phyloP scores from a whole-genome alignment of 1,140 invertebrate genomes.

The Aphelenchoides fujianensis region DNA sequence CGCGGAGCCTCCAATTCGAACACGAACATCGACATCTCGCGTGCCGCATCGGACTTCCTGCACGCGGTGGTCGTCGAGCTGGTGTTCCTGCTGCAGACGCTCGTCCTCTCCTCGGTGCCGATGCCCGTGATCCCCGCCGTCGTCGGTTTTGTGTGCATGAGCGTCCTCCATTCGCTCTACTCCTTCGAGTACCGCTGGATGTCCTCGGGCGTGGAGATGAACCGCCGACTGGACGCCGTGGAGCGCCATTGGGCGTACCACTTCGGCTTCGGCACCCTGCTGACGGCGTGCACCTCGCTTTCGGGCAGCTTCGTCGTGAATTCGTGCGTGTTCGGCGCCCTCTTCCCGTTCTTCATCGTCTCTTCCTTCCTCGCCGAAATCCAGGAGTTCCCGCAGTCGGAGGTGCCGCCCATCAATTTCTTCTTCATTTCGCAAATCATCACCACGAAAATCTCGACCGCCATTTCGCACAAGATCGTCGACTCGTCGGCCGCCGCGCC shows the following conservation, averaged over 20 bases:
- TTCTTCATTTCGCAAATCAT: slow-evolving; percentile 44
- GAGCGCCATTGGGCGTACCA: slow-evolving; percentile 52
- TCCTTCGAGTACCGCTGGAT: slow-evolving; percentile 59
- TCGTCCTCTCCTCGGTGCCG: slow-evolving; percentile 39
- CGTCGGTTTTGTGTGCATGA: slow-evolving; percentile 50
- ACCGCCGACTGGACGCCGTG: slow-evolving; percentile 24
- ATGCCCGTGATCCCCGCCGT: slow-evolving; percentile 36
- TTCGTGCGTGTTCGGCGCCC: slow-evolving; percentile 53
- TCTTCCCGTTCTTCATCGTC: slow-evolving; percentile 57
- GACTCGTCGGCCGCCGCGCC: not conserved
- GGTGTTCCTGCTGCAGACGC: slow-evolving; percentile 51
- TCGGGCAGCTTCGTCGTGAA: slow-evolving; percentile 43
- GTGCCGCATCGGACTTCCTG: slow-evolving; percentile 48
- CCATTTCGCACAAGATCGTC: slow-evolving; percentile 21
- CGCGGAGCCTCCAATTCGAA: slow-evolving; percentile 13
- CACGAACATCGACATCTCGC: slow-evolving; percentile 36
- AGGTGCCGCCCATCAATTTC: slow-evolving; percentile 40
- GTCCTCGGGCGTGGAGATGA: slow-evolving; percentile 35
- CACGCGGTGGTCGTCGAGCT: slow-evolving; percentile 49
- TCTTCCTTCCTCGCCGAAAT: slow-evolving; percentile 34
- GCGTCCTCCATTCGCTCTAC: slow-evolving; percentile 54
- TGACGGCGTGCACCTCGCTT: slow-evolving; percentile 39
- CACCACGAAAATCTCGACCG: slow-evolving; percentile 48
- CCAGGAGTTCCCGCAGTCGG: not conserved
- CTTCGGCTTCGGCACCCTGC: slow-evolving; percentile 51